phyloP scores from a whole-genome alignment of 2,797 vertebrate genomes.

The Calcarius lapponicus region DNA sequence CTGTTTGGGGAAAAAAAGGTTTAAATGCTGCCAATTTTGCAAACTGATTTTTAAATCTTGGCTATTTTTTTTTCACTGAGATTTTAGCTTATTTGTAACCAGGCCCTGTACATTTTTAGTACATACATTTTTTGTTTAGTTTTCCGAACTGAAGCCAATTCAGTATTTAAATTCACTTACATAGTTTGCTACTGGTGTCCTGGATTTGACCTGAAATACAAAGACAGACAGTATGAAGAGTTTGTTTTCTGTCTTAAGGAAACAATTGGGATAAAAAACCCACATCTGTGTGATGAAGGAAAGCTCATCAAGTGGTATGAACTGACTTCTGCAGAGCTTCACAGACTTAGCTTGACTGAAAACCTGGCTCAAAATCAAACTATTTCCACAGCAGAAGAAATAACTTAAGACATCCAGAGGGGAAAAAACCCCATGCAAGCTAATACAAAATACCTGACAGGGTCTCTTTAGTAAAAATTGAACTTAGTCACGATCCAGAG shows the following conservation, averaged over 20 bases:
- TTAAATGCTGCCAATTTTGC: background rate
- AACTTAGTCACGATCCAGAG: slow-evolving; percentile 39
- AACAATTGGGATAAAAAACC: background rate
- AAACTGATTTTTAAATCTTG: background rate
- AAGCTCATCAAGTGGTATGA: background rate
- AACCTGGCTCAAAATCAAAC: background rate
- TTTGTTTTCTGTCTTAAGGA: background rate
- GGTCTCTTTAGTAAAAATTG: slow-evolving; percentile 8
- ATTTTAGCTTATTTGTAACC: background rate
- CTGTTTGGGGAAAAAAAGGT: background rate
- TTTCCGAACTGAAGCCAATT: background rate
- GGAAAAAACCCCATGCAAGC: background rate
- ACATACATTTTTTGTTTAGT: background rate
- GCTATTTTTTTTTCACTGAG: background rate
- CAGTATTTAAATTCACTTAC: background rate
- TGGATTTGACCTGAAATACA: background rate
- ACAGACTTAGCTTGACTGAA: background rate
- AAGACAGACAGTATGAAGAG: background rate
- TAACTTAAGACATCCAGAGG: background rate
- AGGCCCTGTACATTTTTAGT: background rate
- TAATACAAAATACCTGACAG: slow-evolving; percentile 3
- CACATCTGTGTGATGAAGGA: background rate
- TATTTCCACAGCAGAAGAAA: background rate
- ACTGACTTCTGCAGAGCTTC: background rate
- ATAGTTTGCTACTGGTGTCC: background rate